These are phyloP conservation scores for Cricetomys ansorgei DNA, from an alignment of 2,113 vertebrate species.

Conservation along the genomic window DNA sequence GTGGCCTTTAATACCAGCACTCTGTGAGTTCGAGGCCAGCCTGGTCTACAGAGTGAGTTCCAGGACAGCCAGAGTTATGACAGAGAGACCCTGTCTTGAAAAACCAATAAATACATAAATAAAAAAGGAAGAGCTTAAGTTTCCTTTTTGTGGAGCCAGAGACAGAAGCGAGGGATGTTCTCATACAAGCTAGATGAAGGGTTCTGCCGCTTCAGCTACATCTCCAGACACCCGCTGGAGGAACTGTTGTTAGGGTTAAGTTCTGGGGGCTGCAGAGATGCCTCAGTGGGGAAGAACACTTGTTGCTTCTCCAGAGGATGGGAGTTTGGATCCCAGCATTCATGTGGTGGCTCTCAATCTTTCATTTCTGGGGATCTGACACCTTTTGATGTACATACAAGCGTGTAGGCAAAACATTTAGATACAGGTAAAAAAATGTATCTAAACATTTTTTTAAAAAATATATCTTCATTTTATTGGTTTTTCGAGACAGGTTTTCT, in stretches of 20 bases:
- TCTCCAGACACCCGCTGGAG: not conserved
- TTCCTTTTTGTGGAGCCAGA: not conserved
- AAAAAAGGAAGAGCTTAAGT: not conserved
- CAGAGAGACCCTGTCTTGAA: not conserved
- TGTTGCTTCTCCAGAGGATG: not conserved
- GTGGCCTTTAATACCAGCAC: not conserved
- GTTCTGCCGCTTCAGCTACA: accelerated
- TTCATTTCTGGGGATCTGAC: not conserved
- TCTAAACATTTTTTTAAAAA: no score
- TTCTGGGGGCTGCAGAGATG: no score
- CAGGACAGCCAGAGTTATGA: not conserved
- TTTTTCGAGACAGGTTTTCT: no score
- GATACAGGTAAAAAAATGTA: not conserved
- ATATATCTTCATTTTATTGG: no score
- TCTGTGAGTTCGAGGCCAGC: not conserved
- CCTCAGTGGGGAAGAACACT: not conserved
- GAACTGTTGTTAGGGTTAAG: not conserved
- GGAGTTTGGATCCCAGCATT: not conserved
- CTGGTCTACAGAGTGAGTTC: not conserved
- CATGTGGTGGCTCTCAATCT: not conserved
- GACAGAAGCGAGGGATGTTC: not conserved
- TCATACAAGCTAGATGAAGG: not conserved
- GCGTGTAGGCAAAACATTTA: not conserved
- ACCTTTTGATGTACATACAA: not conserved
- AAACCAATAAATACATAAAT: not conserved